These are phyloP conservation scores for Uria aalge DNA, from an alignment of 2,113 vertebrate species.

Conservation along the genomic window DNA sequence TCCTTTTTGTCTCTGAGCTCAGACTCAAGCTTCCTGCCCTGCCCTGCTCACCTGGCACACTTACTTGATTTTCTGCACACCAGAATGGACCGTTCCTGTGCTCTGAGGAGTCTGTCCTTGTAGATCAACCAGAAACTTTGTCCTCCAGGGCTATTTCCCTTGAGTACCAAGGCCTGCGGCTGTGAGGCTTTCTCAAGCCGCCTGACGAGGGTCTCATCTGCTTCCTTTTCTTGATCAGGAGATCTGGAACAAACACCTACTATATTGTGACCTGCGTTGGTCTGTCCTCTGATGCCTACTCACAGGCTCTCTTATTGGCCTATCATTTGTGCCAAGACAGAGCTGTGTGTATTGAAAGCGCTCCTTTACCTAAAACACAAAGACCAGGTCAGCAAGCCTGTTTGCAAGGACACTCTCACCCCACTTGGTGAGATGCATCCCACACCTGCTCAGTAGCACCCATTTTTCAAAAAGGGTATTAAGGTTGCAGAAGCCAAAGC, in stretches of 20 bases:
- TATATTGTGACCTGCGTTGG: not conserved
- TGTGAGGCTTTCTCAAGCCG: not conserved
- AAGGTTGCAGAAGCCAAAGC: not conserved
- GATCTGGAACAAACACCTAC: not conserved
- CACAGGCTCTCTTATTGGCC: not conserved
- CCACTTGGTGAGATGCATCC: not conserved
- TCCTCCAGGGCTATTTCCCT: not conserved
- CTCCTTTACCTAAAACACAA: not conserved
- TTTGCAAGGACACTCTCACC: not conserved
- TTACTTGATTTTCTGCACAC: not conserved
- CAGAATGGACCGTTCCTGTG: not conserved
- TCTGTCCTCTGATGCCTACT: not conserved
- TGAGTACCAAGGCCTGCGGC: not conserved
- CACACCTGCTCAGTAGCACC: not conserved
- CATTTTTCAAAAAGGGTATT: not conserved
- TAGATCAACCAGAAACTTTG: not conserved
- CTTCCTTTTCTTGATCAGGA: not conserved
- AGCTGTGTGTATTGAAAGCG: not conserved
- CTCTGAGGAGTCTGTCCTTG: not conserved
- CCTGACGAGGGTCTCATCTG: not conserved
- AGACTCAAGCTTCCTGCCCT: not conserved
- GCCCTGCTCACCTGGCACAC: not conserved
- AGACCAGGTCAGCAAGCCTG: not conserved
- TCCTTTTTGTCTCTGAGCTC: not conserved
- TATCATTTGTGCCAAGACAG: not conserved